A percentile compares a stretch with the other conserved stretches of the same genome.
These are phyloP conservation scores for Nipponacmea schrenckii DNA, from an alignment of 2,888 invertebrate genomes.

Conservation along the genomic window DNA sequence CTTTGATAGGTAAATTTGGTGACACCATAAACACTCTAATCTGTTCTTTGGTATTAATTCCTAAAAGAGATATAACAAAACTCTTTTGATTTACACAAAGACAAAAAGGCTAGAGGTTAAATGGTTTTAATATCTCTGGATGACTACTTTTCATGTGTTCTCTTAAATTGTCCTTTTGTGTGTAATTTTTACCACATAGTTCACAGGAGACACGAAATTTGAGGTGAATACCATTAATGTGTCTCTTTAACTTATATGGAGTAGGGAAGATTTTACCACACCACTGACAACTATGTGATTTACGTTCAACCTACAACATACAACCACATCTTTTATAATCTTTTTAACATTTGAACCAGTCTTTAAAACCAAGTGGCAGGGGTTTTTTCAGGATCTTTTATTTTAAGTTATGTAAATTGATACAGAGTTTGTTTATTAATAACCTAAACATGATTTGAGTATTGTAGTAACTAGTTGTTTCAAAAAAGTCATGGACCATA, in stretches of 20 bases:
- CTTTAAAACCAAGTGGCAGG: no score
- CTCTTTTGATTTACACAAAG: no score
- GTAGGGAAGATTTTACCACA: neutral
- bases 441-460: no score
- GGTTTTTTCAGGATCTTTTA: no score
- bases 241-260: slow-evolving; percentile 1
- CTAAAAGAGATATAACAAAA: no score
- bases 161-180: neutral
- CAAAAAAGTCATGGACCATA: no score
- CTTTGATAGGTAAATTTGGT: neutral
- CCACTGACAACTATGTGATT: neutral
- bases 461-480: no score
- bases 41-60: no score
- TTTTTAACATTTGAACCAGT: no score
- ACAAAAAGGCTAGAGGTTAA: no score
- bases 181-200: neutral
- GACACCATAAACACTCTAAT: neutral
- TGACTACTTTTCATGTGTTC: neutral
- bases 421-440: no score
- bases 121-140: neutral
- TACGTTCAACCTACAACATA: neutral
- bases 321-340: neutral
- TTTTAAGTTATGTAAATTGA: no score
- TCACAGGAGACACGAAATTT: neutral
- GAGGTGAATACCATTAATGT: neutral